These are phyloP conservation scores for Temnothorax curvispinosus DNA, from an alignment of 1,140 invertebrate species.

Conservation along the genomic window DNA sequence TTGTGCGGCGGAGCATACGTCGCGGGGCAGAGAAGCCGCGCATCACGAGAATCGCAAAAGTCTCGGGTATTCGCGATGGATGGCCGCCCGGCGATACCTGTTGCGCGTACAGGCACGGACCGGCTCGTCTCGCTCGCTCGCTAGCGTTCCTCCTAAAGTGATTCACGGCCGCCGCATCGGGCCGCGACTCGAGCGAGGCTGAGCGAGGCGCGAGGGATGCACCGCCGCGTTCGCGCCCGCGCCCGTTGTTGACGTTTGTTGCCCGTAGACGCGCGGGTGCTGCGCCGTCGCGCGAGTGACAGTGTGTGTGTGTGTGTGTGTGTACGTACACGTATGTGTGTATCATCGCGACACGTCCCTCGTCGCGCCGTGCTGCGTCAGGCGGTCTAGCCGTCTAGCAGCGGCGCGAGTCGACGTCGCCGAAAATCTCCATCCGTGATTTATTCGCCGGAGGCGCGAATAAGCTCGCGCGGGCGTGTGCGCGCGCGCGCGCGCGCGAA, in stretches of 20 bases:
- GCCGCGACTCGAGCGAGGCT: too few relatives aligned
- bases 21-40: too few relatives aligned
- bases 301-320: too few relatives aligned
- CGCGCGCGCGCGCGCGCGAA: too few relatives aligned
- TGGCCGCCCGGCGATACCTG: slow-evolving; percentile 10
- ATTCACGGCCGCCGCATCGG: too few relatives aligned
- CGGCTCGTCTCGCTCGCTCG: not conserved
- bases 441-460: not conserved
- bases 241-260: slow-evolving; percentile 31
- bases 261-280: not conserved
- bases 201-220: not conserved
- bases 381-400: not conserved
- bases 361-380: not conserved
- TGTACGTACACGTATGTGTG: not conserved
- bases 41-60: not conserved
- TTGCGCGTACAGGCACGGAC: not conserved
- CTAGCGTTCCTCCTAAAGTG: not conserved
- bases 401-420: not conserved
- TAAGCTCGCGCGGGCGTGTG: too few relatives aligned
- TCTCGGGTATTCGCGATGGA: slow-evolving; percentile 16
- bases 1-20: too few relatives aligned
- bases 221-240: too few relatives aligned
- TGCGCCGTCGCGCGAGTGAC: not conserved
- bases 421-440: not conserved
- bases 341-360: not conserved